phyloP scores from a whole-genome alignment of 2,888 invertebrate species.

The Amaurobius ferox region DNA sequence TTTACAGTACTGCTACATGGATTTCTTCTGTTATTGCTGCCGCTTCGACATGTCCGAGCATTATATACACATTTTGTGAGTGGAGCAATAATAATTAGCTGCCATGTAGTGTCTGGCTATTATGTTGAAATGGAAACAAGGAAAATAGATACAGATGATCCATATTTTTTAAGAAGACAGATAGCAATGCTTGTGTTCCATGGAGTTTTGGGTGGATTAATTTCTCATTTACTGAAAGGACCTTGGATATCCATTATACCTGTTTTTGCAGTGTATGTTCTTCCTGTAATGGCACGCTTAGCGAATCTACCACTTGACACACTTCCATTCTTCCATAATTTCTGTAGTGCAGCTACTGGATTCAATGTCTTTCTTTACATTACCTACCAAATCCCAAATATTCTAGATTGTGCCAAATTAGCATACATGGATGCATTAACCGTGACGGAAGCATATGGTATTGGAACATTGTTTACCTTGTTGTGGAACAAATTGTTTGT shows the following conservation, averaged over 20 bases:
- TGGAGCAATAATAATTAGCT: conserved; percentile 78
- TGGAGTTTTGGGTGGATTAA: conserved; percentile 76
- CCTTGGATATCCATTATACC: conserved; percentile 76
- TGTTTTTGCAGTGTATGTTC: conserved; percentile 78
- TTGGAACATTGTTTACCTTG: conserved; percentile 75
- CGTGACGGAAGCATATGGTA: conserved; percentile 76
- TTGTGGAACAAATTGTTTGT: conserved; percentile 79
- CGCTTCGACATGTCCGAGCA: conserved; percentile 78
- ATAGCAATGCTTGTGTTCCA: conserved; percentile 77
- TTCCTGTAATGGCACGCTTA: conserved; percentile 79
- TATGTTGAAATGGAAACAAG: conserved; percentile 77
- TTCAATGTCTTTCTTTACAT: conserved; percentile 78
- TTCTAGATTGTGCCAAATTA: conserved; percentile 77
- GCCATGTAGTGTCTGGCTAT: conserved; percentile 78
- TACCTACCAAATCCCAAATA: conserved; percentile 77
- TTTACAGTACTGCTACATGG: conserved; percentile 79
- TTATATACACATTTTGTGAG: conserved; percentile 80
- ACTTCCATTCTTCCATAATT: conserved; percentile 78
- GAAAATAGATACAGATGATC: conserved; percentile 75
- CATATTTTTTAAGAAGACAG: conserved; percentile 76
- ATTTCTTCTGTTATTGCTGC: conserved; percentile 79
- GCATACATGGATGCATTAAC: conserved; percentile 75
- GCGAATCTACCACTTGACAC: conserved; percentile 78
- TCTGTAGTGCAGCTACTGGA: conserved; percentile 78
- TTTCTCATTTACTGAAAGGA: conserved; percentile 78